Conservation (phyloP, 2,113 vertebrate genomes). For the Cavia aperea region DNA sequence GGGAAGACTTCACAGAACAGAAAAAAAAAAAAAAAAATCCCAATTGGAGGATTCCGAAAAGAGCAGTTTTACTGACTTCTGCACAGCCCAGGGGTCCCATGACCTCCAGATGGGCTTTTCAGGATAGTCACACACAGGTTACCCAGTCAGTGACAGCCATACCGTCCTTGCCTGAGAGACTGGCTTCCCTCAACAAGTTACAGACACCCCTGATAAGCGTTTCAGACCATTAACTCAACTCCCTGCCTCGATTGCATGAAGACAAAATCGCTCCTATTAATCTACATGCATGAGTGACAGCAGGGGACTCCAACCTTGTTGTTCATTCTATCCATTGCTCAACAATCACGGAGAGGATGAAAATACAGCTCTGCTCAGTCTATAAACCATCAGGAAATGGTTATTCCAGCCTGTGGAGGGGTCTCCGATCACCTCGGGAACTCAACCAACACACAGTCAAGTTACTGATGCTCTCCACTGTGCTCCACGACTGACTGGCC, state of each 20-base stretch:
- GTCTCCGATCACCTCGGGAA: not conserved
- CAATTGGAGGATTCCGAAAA: not conserved
- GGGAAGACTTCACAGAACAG: not conserved
- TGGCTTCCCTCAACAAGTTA: not conserved
- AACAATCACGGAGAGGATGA: not conserved
- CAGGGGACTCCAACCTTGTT: too few species aligned
- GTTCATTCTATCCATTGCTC: not conserved
- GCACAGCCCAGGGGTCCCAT: fast-evolving
- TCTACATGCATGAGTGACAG: not conserved
- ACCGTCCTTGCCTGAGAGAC: not conserved
- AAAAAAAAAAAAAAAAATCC: not conserved
- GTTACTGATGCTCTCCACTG: not conserved
- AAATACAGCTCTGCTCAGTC: not conserved
- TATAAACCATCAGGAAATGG: not conserved
- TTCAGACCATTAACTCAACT: not conserved
- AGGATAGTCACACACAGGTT: not conserved
- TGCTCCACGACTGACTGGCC: not conserved
- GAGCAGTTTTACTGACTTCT: not conserved
- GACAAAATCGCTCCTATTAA: not conserved
- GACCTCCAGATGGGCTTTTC: fast-evolving
- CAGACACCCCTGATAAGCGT: not conserved
- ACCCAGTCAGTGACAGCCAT: fast-evolving
- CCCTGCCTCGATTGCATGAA: not conserved
- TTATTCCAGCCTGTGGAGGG: not conserved
- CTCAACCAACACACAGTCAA: not conserved